Conservation (phyloP, 2,797 vertebrate genomes). For the Anniella stebbinsi region DNA sequence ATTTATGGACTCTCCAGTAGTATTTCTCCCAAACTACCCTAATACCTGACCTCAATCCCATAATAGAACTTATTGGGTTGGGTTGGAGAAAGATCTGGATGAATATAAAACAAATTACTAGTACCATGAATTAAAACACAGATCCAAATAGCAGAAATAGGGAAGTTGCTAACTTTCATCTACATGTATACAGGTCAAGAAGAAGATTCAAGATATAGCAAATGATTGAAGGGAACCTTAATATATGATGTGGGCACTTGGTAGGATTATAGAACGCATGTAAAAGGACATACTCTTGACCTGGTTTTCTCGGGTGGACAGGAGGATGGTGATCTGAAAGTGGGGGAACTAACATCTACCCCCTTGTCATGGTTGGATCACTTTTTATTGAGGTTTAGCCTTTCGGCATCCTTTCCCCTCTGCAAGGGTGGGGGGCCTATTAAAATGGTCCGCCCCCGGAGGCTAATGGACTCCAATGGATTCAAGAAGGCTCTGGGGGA, state of each 20-base stretch:
- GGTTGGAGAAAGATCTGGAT: background rate
- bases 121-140: background rate
- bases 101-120: background rate
- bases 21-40: background rate
- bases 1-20: too few species aligned
- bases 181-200: background rate
- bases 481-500: too few species aligned
- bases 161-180: background rate
- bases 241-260: background rate
- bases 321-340: too few species aligned
- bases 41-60: background rate
- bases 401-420: too few species aligned
- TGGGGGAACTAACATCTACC: too few species aligned
- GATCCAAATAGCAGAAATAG: background rate
- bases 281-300: too few species aligned
- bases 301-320: too few species aligned
- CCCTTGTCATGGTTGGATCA: too few species aligned
- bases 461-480: too few species aligned
- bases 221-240: background rate
- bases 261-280: background rate
- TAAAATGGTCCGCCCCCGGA: too few species aligned
- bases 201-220: background rate
- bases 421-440: too few species aligned
- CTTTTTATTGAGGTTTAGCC: too few species aligned
- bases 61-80: background rate